phyloP scores from a whole-genome alignment of 2,113 vertebrate genomes.

The Procavia capensis region DNA sequence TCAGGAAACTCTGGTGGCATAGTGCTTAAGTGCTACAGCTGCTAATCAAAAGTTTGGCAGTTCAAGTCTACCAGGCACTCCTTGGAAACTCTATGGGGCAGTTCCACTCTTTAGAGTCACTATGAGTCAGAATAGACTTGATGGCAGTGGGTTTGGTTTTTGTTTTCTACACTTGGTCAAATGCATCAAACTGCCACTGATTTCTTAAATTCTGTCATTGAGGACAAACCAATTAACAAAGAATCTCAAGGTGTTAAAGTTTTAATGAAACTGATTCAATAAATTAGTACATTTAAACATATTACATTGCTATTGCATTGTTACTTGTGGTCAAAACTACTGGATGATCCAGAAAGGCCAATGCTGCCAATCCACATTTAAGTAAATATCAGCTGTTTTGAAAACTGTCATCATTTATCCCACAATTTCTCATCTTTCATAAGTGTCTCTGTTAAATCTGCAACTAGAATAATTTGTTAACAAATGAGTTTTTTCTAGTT shows the following conservation, averaged over 20 bases:
- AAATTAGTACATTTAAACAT: not conserved
- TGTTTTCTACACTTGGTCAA: not conserved
- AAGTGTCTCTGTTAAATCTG: not conserved
- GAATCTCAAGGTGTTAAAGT: not conserved
- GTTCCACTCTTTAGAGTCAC: too few species aligned
- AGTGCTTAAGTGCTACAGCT: too few species aligned
- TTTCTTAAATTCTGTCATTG: conserved; percentile 16
- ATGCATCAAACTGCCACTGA: not conserved
- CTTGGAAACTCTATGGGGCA: too few species aligned
- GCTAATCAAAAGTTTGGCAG: too few species aligned
- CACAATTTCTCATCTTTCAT: conserved; percentile 24
- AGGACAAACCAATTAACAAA: conserved; percentile 22
- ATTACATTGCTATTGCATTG: not conserved
- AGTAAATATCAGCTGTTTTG: not conserved
- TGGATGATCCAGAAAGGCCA: not conserved
- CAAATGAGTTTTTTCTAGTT: not conserved
- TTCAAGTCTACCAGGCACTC: too few species aligned
- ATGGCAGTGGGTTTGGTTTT: too few species aligned
- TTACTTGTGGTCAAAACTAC: not conserved
- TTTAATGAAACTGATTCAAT: not conserved
- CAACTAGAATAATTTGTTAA: not conserved
- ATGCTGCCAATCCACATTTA: not conserved
- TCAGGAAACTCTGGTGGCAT: too few species aligned
- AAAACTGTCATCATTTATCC: not conserved
- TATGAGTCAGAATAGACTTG: too few species aligned